phyloP scores from a whole-genome alignment of 2,113 vertebrate species.

The Semnornis frantzii region DNA sequence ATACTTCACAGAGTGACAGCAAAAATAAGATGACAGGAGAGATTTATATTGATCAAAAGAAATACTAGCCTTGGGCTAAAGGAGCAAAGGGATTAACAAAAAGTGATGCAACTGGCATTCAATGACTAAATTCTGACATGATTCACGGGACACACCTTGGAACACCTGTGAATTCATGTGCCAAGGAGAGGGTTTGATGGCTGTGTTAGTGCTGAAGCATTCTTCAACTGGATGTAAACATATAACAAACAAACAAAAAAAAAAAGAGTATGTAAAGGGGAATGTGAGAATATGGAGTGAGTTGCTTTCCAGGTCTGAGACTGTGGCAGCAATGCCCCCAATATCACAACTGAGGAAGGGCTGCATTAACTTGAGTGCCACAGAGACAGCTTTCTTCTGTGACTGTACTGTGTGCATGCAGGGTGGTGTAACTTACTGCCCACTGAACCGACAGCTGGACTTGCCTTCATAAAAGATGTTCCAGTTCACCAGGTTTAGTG shows the following conservation, averaged over 20 bases:
- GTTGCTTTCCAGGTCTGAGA: background rate
- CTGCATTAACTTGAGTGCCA: background rate
- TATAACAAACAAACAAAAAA: background rate
- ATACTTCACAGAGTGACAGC: conserved; percentile 26
- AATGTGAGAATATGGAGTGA: background rate
- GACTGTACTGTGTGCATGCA: background rate
- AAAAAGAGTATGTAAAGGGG: background rate
- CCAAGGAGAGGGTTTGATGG: background rate
- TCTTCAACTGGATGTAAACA: background rate
- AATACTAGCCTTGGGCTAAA: conserved; percentile 46
- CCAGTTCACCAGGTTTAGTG: background rate
- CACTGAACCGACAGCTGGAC: background rate
- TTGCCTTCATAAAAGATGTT: background rate
- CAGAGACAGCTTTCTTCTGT: background rate
- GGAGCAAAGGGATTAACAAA: conserved; percentile 31
- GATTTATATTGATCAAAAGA: conserved; percentile 52
- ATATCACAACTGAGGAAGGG: background rate
- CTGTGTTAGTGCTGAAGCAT: background rate
- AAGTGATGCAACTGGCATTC: conserved; percentile 1
- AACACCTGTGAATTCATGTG: background rate
- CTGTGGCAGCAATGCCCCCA: background rate
- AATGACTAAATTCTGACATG: background rate
- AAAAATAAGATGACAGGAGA: conserved; percentile 32
- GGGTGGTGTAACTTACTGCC: background rate
- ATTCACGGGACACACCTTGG: conserved; percentile 7